Conservation (phyloP, 92 coral and sea anemone genomes). For the Pocillopora meandrina region DNA sequence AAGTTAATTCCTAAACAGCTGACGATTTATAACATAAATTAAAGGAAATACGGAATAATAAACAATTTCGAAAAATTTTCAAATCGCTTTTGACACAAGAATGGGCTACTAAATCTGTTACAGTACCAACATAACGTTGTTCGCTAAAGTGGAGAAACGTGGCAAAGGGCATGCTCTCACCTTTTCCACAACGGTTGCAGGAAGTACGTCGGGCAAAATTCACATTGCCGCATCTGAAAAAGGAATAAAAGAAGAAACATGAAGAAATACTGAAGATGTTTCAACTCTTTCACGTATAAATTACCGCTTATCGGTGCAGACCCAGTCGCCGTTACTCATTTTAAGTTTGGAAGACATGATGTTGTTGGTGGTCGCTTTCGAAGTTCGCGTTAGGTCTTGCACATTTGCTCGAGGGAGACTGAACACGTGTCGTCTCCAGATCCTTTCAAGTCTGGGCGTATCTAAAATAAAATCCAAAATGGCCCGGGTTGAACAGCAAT, state of each 20-base stretch:
- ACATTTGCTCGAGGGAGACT: slow-evolving; percentile 14
- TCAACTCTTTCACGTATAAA: neutral
- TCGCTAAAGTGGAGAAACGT: neutral
- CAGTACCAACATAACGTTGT: neutral
- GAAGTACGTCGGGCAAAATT: slow-evolving; percentile 95
- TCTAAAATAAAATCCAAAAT: slow-evolving; percentile 58
- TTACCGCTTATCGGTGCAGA: slow-evolving; percentile 90
- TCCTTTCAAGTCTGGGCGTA: slow-evolving; percentile 28
- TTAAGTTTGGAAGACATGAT: slow-evolving; percentile 61
- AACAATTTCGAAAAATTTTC: no score
- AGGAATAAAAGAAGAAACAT: slow-evolving; percentile 3
- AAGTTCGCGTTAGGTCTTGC: neutral
- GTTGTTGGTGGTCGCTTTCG: neutral
- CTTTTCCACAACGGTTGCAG: slow-evolving; percentile 96
- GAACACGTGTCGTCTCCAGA: slow-evolving; percentile 22
- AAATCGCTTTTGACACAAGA: neutral
- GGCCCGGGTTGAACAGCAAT: slow-evolving; percentile 82
- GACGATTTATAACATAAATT: no score
- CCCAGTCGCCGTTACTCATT: slow-evolving; percentile 95
- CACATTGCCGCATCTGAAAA: slow-evolving; percentile 90
- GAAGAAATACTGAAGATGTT: neutral
- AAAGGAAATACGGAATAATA: no score
- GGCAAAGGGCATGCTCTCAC: slow-evolving; percentile 38
- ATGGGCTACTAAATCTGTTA: no score
- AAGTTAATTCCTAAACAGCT: no score